These are phyloP conservation scores for Phymanthus crucifer DNA, from an alignment of 92 coral and sea anemone genomes.

Conservation along the genomic window DNA sequence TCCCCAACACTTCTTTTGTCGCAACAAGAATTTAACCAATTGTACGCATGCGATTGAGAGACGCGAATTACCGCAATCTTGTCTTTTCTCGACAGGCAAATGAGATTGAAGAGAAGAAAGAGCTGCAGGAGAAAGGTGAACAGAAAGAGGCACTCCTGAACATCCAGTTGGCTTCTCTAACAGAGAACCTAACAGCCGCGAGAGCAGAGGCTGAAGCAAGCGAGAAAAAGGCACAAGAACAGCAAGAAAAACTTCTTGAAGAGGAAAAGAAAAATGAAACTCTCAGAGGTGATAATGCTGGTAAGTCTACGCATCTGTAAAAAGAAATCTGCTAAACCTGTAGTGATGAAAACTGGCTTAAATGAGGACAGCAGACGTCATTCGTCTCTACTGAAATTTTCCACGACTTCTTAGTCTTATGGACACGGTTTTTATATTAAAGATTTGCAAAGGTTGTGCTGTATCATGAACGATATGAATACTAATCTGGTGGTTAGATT, in stretches of 20 bases:
- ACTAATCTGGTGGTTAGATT: no score
- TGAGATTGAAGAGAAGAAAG: conserved; percentile 72
- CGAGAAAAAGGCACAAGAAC: conserved; percentile 60
- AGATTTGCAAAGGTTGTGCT: no score
- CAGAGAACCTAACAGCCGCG: conserved; percentile 84
- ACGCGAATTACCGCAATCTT: neutral
- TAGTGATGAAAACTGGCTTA: no score
- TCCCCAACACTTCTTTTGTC: no score
- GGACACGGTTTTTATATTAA: no score
- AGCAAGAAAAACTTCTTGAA: conserved; percentile 43
- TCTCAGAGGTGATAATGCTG: conserved; percentile 90
- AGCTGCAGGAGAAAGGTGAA: conserved; percentile 69
- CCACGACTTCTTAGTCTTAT: no score
- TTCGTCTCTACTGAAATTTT: neutral
- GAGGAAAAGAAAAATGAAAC: conserved; percentile 71
- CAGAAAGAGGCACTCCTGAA: conserved; percentile 84
- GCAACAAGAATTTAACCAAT: no score
- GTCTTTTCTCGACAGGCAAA: conserved; percentile 51
- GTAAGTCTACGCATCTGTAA: no score
- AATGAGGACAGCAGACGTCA: no score
- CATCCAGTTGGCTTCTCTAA: conserved; percentile 83
- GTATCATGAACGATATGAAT: no score
- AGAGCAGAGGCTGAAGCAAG: conserved; percentile 67
- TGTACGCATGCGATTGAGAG: no score
- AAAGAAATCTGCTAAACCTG: no score